Evolutionary conservation across 2,113 vertebrate species (phyloP).

Genomic region (Echinops telfairi): DNA sequence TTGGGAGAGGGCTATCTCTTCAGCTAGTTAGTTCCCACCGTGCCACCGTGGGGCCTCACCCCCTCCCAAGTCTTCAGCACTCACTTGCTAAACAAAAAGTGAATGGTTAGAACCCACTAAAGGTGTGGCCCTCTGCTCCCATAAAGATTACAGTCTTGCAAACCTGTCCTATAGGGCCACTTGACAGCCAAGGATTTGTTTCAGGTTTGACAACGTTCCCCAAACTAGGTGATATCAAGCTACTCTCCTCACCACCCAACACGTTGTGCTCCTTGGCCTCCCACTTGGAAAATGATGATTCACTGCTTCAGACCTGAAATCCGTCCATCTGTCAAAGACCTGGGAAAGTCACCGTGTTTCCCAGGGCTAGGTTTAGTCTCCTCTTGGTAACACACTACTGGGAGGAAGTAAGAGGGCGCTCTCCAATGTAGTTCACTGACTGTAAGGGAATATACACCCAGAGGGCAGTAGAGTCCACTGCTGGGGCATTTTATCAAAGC

Average conservation of each 20-base stretch:
- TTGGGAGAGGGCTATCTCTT: neutral
- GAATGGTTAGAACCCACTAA: neutral
- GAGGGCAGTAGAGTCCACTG: too few relatives aligned
- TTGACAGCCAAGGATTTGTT: too few relatives aligned
- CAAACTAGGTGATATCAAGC: neutral
- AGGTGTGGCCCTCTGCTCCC: too few relatives aligned
- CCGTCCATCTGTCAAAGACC: neutral
- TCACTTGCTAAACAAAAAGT: neutral
- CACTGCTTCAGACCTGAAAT: neutral
- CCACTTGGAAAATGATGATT: neutral
- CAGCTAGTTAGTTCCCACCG: neutral
- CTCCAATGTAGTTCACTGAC: neutral
- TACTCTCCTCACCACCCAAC: neutral
- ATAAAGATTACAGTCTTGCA: too few relatives aligned
- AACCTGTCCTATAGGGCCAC: neutral
- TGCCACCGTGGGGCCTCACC: neutral
- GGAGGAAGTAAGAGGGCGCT: neutral
- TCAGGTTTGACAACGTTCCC: too few relatives aligned
- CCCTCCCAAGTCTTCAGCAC: neutral
- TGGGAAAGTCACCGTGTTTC: neutral
- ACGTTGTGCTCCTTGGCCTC: neutral
- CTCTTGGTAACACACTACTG: neutral
- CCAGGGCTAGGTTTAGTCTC: neutral
- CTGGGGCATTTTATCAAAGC: neutral
- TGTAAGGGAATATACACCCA: neutral